Percentiles rank a stretch among this genome's conserved stretches.
Evolutionary conservation across 2,888 invertebrate genomes (phyloP).

Genomic region (Uropetala carovei): DNA sequence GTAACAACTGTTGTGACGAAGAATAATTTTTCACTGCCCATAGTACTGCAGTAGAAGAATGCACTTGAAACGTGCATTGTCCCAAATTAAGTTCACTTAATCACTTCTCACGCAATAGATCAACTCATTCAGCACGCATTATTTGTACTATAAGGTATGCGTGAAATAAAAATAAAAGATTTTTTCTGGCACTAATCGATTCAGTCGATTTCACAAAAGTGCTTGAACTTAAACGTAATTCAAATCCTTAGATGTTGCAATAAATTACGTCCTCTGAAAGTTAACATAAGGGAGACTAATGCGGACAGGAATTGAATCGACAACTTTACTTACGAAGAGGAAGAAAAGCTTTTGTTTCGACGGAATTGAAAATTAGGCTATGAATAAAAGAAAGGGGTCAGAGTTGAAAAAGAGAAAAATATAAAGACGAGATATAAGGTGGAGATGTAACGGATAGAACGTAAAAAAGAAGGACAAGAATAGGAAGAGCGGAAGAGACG

Average conservation of each 20-base stretch:
- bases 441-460: neutral
- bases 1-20: too few species aligned
- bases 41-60: too few species aligned
- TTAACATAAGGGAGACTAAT: neutral
- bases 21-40: too few species aligned
- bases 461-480: neutral
- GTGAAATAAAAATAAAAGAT: too few species aligned
- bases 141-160: too few species aligned
- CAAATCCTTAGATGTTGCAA: neutral
- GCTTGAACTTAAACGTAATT: neutral
- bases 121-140: too few species aligned
- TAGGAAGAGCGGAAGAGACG: neutral
- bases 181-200: too few species aligned
- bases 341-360: neutral
- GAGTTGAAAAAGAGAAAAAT: neutral
- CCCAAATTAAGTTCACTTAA: too few species aligned
- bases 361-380: slow-evolving; percentile 2
- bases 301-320: neutral
- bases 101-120: too few species aligned
- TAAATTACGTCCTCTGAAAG: neutral
- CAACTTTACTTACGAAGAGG: neutral
- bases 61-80: too few species aligned
- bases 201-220: too few species aligned
- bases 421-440: neutral
- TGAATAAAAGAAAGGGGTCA: slow-evolving; percentile 13